phyloP scores from a whole-genome alignment of 2,113 vertebrate species.

The Megaceryle maxima region DNA sequence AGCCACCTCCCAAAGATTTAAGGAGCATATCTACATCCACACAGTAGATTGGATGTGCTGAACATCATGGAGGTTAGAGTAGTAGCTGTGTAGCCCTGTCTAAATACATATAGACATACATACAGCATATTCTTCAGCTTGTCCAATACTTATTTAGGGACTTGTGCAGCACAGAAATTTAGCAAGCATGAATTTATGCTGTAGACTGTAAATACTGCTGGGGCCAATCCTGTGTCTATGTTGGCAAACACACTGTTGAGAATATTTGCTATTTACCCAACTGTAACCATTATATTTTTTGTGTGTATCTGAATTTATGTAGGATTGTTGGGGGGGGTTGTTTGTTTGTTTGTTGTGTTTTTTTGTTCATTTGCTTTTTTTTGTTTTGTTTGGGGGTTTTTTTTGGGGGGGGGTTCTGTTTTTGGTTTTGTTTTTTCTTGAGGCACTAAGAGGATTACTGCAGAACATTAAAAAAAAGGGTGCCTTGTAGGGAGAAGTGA shows the following conservation, averaged over 20 bases:
- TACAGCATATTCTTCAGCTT: not conserved
- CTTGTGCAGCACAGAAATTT: not conserved
- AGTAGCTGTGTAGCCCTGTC: not conserved
- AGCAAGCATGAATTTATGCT: not conserved
- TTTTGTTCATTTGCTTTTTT: too few species aligned
- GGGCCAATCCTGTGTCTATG: not conserved
- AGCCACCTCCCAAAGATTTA: not conserved
- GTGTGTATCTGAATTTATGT: not conserved
- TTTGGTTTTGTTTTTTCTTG: not conserved
- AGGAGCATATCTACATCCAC: not conserved
- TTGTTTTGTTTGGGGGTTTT: too few species aligned
- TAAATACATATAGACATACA: not conserved
- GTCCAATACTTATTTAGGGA: not conserved
- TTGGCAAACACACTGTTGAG: not conserved
- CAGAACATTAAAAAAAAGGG: not conserved
- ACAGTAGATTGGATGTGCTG: not conserved
- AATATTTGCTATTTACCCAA: not conserved
- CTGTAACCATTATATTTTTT: not conserved
- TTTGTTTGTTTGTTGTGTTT: too few species aligned
- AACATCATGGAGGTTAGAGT: not conserved
- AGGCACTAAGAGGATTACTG: not conserved
- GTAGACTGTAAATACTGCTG: not conserved
- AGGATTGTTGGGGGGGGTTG: not conserved
- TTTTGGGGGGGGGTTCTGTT: too few species aligned
- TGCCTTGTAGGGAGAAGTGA: not conserved